Base-by-base conservation (phyloP, 2,797 vertebrate species). In the Pristis pectinata region DNA sequence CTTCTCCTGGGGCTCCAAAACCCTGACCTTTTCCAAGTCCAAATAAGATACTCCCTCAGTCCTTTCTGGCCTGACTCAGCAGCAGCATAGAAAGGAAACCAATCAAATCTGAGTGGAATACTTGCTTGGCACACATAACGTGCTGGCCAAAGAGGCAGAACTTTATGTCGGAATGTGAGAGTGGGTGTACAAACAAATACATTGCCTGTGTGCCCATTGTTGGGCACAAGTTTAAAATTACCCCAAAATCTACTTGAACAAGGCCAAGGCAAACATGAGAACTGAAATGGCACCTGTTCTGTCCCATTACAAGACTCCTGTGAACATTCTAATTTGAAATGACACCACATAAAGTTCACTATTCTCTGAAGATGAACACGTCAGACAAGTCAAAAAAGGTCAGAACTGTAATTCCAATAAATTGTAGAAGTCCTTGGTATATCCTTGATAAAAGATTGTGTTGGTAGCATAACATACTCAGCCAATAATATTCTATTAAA, bases 341-440 rank as follows among this genome's bases (percentile, higher is more conserved):
- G 72, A 76, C 92, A 72, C 37, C 2, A 3, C 34, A 34, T 53
- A 76, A 56, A 53, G 70, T 94, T 72, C 13, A 76, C 11, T 41
- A 94, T 56, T 19, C 13, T 49, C 67, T 30, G 92, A 72, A 74
- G 53, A 72, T 93, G 24, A 74, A 34, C 92, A 74, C 44, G 61
- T 41, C 59, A 24, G 89, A 67, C 89, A 93, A 64, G 67, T 74
- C 67, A 93, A 93, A 74, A 24, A 74, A 93, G 37, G 92, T 93
- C 41, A 24, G 30, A 34, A 49, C 15, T 94, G 27, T 56, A 76
- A 34, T 74, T 94, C 44, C 44, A 76, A 37, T 74, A 76, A 91
- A 22, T 91, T 27, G n/a, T 17, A 76, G 5, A 76, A 53, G 7
- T 74, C 3, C 67, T 53, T 27, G 56, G 49, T 30, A 53, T 56